Evolutionary conservation across 2,797 vertebrate species (phyloP).

Genomic region (Capromys pilorides): DNA sequence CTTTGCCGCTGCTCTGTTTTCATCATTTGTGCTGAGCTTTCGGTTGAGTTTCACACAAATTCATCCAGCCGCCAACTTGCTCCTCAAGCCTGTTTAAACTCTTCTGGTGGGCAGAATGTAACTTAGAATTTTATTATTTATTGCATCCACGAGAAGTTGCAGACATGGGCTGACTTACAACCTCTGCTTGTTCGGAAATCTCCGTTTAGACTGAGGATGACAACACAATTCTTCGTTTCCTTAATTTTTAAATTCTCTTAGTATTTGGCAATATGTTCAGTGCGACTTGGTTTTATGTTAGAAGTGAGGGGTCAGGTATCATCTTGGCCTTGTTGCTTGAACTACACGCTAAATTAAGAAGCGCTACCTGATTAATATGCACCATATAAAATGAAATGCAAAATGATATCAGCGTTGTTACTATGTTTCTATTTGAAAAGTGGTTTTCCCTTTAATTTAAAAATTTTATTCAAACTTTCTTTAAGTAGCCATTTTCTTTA

Average conservation of each 20-base stretch:
- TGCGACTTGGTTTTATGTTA: background rate
- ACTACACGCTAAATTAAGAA: background rate
- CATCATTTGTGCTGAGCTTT: background rate
- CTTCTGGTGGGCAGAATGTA: background rate
- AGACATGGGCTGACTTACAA: background rate
- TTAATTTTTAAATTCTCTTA: background rate
- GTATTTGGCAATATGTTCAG: background rate
- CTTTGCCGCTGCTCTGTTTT: background rate
- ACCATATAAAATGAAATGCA: background rate
- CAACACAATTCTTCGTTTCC: background rate
- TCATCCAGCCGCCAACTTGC: background rate
- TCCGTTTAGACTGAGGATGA: background rate
- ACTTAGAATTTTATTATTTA: background rate
- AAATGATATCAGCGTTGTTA: background rate
- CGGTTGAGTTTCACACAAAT: background rate
- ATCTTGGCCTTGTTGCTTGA: background rate
- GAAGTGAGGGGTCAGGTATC: background rate
- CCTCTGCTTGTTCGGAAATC: background rate
- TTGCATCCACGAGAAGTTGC: background rate
- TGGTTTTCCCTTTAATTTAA: background rate
- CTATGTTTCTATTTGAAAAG: background rate
- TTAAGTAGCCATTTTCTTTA: background rate
- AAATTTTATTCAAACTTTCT: background rate
- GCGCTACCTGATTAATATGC: background rate
- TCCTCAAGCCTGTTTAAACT: background rate